These are phyloP conservation scores for Atherinomorus stipes DNA, from an alignment of 2,113 vertebrate genomes.

Conservation along the genomic window DNA sequence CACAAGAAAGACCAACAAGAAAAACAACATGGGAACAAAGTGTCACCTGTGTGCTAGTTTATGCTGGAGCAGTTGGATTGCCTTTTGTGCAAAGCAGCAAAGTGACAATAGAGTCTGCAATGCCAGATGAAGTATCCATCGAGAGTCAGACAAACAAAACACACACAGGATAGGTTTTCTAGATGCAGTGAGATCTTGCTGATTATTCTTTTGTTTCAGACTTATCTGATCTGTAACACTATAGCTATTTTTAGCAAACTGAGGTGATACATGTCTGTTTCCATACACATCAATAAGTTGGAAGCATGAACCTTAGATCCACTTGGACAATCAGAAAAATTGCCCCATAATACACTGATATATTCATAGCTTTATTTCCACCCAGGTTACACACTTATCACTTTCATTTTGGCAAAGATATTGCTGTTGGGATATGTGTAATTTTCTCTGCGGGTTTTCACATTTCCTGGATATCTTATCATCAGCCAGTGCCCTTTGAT, in stretches of 20 bases:
- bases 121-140: conserved; percentile 36
- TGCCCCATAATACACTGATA: conserved; percentile 58
- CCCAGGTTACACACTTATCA: conserved; percentile 70
- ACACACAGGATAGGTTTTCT: conserved; percentile 32
- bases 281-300: conserved; percentile 51
- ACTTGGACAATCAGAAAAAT: conserved; percentile 65
- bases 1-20: not conserved
- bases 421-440: conserved; percentile 69
- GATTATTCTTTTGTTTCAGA: conserved; percentile 52
- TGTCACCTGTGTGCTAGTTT: conserved; percentile 23
- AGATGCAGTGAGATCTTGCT: conserved; percentile 20
- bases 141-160: conserved; percentile 34
- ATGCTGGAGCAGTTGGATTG: conserved; percentile 28
- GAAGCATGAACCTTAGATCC: conserved; percentile 45
- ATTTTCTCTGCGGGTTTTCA: conserved; percentile 71
- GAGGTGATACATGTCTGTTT: conserved; percentile 48
- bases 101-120: conserved; percentile 22
- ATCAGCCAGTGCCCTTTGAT: conserved; percentile 61
- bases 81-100: conserved; percentile 35
- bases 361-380: conserved; percentile 75
- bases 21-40: not conserved
- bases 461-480: conserved; percentile 74
- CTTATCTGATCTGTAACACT: conserved; percentile 42
- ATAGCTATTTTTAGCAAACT: conserved; percentile 47
- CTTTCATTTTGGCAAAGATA: conserved; percentile 73